Evolutionary conservation across 1,140 invertebrate species (phyloP).

Genomic region (Phortica variegata): DNA sequence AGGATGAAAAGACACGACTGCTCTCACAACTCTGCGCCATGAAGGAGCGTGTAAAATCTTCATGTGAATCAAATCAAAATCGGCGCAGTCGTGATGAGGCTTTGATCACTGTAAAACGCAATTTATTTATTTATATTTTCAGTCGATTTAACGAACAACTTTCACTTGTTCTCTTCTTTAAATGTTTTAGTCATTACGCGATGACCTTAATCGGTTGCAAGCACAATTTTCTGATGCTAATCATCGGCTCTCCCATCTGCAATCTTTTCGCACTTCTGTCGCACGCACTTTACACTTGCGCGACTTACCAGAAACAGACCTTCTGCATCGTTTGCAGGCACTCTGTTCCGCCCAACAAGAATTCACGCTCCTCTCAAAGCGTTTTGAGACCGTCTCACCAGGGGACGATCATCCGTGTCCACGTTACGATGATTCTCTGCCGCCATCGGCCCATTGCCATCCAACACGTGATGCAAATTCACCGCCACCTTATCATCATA

Average conservation of each 20-base stretch:
- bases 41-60: slow-evolving; percentile 46
- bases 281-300: slow-evolving; percentile 62
- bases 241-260: slow-evolving; percentile 71
- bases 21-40: slow-evolving; percentile 37
- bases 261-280: slow-evolving; percentile 70
- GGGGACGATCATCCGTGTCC: slow-evolving; percentile 53
- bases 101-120: slow-evolving; percentile 64
- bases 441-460: slow-evolving; percentile 44
- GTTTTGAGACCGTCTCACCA: slow-evolving; percentile 59
- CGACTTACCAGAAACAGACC: slow-evolving; percentile 49
- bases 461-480: slow-evolving; percentile 39
- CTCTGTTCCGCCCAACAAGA: slow-evolving; percentile 63
- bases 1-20: slow-evolving; percentile 47
- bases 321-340: slow-evolving; percentile 52
- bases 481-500: slow-evolving; percentile 5
- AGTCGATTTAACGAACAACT: no score
- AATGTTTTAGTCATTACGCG: slow-evolving; percentile 61
- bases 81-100: slow-evolving; percentile 61
- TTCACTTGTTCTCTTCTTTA: not conserved
- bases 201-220: slow-evolving; percentile 72
- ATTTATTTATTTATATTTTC: not conserved
- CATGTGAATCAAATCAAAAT: slow-evolving; percentile 53
- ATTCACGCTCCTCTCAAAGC: slow-evolving; percentile 64
- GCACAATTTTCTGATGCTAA: slow-evolving; percentile 70
- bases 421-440: slow-evolving; percentile 46